These are phyloP conservation scores for Eupeodes luniger DNA, from an alignment of 2,888 invertebrate species.

Conservation along the genomic window DNA sequence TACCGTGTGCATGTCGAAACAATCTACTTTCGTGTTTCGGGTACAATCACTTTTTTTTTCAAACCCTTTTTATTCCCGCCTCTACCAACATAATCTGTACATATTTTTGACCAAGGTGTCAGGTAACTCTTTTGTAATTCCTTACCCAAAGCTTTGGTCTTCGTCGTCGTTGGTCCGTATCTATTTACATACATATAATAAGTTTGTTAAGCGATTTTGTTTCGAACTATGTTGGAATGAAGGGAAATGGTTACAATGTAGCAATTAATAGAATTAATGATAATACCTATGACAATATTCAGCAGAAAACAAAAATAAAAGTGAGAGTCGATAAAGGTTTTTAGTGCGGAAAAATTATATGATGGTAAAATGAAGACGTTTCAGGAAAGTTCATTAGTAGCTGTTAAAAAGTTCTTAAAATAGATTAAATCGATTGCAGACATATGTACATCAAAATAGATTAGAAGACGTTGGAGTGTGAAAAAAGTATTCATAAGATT, in stretches of 20 bases:
- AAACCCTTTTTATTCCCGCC: not conserved
- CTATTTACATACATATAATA: not conserved
- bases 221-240: not conserved
- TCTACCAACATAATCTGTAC: not conserved
- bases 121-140: slow-evolving; percentile 55
- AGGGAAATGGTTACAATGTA: slow-evolving; percentile 23
- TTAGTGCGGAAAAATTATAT: not conserved
- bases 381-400: too few relatives aligned
- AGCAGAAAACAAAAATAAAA: not conserved
- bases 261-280: slow-evolving; percentile 5
- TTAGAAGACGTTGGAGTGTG: too few relatives aligned
- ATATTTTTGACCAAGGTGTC: slow-evolving; percentile 61
- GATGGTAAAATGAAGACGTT: not conserved
- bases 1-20: slow-evolving; percentile 63
- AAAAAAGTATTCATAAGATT: too few relatives aligned
- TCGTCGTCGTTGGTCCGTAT: not conserved
- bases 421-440: too few relatives aligned
- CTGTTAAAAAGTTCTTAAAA: too few relatives aligned
- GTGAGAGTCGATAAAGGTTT: not conserved
- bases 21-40: slow-evolving; percentile 40
- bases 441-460: too few relatives aligned
- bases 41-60: not conserved
- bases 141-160: not conserved
- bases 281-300: not conserved
- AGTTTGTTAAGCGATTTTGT: slow-evolving; percentile 27